Percentiles rank a stretch among this genome's conserved stretches.
phyloP scores from a whole-genome alignment of 2,113 vertebrate genomes.

The Catagonus wagneri region DNA sequence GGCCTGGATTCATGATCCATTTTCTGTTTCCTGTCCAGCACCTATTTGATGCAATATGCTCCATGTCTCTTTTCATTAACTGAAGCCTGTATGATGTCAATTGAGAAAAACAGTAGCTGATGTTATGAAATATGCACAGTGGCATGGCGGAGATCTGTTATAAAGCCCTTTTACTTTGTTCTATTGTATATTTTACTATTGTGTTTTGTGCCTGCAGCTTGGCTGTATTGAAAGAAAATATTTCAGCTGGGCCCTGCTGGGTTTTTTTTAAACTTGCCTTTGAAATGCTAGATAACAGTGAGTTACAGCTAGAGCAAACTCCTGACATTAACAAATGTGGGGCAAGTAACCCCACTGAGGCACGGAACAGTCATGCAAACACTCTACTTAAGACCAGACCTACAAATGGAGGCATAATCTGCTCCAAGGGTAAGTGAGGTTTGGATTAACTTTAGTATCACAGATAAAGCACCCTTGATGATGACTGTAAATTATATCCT shows the following conservation, averaged over 20 bases:
- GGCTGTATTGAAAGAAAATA: conserved; percentile 82
- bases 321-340: conserved; percentile 64
- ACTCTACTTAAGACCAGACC: neutral
- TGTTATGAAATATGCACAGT: conserved; percentile 85
- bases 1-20: conserved; percentile 92
- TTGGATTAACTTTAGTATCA: conserved; percentile 6
- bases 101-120: conserved; percentile 90
- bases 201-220: conserved; percentile 88
- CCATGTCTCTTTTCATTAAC: conserved; percentile 94
- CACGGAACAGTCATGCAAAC: conserved; percentile 7
- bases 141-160: conserved; percentile 86
- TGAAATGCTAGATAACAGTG: conserved; percentile 82
- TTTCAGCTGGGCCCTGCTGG: conserved; percentile 84
- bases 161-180: conserved; percentile 85
- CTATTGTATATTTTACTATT: conserved; percentile 90
- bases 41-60: conserved; percentile 94
- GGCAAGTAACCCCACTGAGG: conserved; percentile 57
- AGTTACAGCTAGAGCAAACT: conserved; percentile 74
- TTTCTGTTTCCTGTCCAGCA: conserved; percentile 89
- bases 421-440: neutral
- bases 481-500: conserved; percentile 6
- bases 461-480: neutral
- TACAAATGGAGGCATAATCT: neutral
- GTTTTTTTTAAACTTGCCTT: conserved; percentile 83
- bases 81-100: conserved; percentile 90